Evolutionary conservation across 2,797 vertebrate species (phyloP), one percentile per base, ranked within the genome.

Genomic region (Microcaecilia unicolor): DNA sequence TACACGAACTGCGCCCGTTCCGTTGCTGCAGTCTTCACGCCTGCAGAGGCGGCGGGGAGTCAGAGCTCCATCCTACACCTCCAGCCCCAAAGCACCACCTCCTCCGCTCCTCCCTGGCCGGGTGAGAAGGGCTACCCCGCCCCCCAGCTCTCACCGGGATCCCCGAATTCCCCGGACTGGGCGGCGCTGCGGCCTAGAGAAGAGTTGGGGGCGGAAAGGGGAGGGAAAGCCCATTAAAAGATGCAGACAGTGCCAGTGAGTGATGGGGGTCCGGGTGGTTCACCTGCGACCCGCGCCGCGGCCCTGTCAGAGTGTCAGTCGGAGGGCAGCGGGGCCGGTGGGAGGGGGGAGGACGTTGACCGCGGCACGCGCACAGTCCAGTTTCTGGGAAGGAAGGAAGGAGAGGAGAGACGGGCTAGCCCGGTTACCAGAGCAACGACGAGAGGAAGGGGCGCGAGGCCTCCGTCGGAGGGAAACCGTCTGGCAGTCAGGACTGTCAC

Each of bases 71-170:
- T n/a, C n/a, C n/a, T n/a, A n/a, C n/a, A n/a, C n/a, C n/a, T n/a
- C n/a, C n/a, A n/a, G n/a, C n/a, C n/a, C n/a, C n/a, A n/a, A n/a
- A 48, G 19, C 20, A 19, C 23, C 29, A 16, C 29, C 44, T 12
- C n/a, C n/a, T n/a, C n/a, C 37, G 11, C 35, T 23, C 36, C 33
- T 45, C 41, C 33, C 52, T 37, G 25, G 43, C 34, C 13, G 21
- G 36, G 31, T 25, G 22, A 30, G 19, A 29, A 20, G 28, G 39
- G 20, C 40, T 46, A 39, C 35, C 50, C 25, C 19, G 29, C 32
- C 29, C 34, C 55, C 34, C 22, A 10, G 14, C 3, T 5, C 30
- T 10, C 1, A 7, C n/a, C 31, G 28, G 11, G 12, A n/a, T 15
- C 18, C 22, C 14, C 6, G 9, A 10, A 6, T 15, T 15, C 18